phyloP scores from a whole-genome alignment of 2,888 invertebrate genomes.

The Sarcophaga variegata region DNA sequence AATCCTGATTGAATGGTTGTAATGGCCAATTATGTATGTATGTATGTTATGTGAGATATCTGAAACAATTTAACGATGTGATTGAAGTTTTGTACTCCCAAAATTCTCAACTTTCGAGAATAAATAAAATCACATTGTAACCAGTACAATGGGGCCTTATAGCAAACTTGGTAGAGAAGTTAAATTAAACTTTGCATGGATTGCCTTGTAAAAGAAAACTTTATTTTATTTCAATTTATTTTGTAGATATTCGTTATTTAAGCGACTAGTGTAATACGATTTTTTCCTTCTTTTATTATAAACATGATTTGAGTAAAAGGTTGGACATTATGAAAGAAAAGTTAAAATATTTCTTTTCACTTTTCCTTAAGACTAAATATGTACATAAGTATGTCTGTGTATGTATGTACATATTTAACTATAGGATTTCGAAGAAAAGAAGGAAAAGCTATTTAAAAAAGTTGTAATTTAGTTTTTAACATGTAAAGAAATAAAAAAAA shows the following conservation, averaged over 20 bases:
- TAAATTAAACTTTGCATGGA: no score
- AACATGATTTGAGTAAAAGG: constrained; percentile 10
- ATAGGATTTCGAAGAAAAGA: neutral
- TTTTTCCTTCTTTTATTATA: neutral
- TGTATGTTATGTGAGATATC: no score
- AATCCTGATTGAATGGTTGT: no score
- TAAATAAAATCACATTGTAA: no score
- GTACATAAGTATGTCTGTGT: no score
- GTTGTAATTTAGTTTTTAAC: constrained; percentile 14
- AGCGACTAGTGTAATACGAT: neutral
- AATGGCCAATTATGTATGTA: no score
- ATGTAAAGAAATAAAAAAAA: constrained; percentile 1
- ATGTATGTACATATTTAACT: neutral
- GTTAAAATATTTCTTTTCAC: constrained; percentile 19
- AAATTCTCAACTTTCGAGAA: no score
- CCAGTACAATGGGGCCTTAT: no score
- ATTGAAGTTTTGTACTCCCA: no score
- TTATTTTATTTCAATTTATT: neutral
- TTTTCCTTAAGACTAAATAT: neutral
- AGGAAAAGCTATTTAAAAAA: neutral
- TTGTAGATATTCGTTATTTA: neutral
- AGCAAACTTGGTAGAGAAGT: no score
- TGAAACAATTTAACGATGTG: no score
- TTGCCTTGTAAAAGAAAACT: no score
- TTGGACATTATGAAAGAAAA: neutral